phyloP scores from a whole-genome alignment of 1,140 invertebrate species.

The Pantala flavescens region DNA sequence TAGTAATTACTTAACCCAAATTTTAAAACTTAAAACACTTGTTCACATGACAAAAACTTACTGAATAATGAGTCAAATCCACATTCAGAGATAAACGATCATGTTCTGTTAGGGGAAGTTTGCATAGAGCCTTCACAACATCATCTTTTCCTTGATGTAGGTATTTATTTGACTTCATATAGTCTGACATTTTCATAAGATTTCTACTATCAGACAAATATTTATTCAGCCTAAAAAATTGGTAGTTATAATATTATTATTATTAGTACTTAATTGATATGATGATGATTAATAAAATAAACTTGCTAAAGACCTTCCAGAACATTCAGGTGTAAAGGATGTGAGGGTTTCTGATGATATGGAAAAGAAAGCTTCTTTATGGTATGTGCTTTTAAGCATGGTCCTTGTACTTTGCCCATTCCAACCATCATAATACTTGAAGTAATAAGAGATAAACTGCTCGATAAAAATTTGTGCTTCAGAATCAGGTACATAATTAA shows the following conservation, averaged over 20 bases:
- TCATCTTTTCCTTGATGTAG: neutral
- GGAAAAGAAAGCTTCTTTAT: neutral
- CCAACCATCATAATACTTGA: neutral
- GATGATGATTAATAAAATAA: neutral
- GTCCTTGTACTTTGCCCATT: neutral
- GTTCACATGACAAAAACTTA: neutral
- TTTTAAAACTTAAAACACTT: too few relatives aligned
- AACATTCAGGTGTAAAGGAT: neutral
- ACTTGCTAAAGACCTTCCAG: neutral
- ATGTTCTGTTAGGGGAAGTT: neutral
- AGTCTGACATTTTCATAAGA: neutral
- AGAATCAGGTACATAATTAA: neutral
- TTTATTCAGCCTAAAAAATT: neutral
- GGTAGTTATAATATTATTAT: neutral
- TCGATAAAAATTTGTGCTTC: neutral
- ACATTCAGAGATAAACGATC: neutral
- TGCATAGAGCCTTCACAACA: neutral
- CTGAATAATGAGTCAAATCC: neutral
- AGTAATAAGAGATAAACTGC: neutral
- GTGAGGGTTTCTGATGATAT: neutral
- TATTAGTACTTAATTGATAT: neutral
- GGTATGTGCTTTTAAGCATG: neutral
- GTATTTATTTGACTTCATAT: neutral
- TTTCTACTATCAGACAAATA: neutral
- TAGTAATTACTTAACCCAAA: too few relatives aligned